Conservation (phyloP, 2,113 vertebrate genomes). For the Eonycteris spelaea region DNA sequence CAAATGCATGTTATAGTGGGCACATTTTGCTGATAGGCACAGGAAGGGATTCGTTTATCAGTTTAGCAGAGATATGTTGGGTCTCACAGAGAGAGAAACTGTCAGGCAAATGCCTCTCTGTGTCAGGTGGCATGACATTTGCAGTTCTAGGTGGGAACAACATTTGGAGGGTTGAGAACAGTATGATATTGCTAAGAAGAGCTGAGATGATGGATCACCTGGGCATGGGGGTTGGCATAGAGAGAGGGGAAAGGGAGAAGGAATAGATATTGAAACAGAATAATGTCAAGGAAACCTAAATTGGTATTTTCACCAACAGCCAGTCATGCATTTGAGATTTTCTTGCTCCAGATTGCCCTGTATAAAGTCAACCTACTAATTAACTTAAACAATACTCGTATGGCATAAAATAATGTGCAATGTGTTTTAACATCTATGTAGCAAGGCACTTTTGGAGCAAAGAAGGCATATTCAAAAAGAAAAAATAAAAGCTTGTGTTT, state of each 20-base stretch:
- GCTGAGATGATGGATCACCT: neutral
- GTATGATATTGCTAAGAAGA: neutral
- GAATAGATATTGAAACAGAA: neutral
- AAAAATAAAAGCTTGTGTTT: neutral
- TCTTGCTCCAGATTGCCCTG: neutral
- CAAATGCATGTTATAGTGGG: neutral
- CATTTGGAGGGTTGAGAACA: neutral
- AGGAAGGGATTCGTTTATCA: neutral
- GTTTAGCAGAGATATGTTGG: neutral
- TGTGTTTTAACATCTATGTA: neutral
- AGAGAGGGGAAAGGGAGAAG: neutral
- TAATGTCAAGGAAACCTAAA: neutral
- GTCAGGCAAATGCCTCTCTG: neutral
- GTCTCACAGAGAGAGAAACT: neutral
- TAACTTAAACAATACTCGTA: neutral
- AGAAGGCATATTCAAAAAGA: neutral
- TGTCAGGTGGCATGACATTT: neutral
- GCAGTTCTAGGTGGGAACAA: neutral
- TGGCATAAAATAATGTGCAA: neutral
- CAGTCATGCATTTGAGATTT: neutral
- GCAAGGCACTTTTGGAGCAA: neutral
- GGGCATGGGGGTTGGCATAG: neutral
- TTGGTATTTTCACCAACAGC: neutral
- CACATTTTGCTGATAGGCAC: neutral
- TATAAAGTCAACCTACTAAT: neutral